These are phyloP conservation scores for Dreissena rostriformis DNA, from an alignment of 1,140 invertebrate genomes.

Conservation along the genomic window DNA sequence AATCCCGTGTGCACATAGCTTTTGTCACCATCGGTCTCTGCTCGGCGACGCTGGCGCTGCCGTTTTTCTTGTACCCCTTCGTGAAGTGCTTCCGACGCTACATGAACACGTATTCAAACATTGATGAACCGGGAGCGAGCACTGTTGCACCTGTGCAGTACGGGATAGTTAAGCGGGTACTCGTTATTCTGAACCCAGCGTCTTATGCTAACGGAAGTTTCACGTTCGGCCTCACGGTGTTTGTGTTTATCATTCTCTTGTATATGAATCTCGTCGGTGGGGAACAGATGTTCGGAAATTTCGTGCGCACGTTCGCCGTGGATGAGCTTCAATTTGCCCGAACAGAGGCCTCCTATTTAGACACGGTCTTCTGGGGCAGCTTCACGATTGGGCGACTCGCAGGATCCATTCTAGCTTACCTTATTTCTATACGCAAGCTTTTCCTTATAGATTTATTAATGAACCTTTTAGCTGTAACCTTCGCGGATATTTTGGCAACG, in stretches of 20 bases:
- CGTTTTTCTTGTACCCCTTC: constrained; percentile 51
- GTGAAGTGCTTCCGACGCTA: neutral
- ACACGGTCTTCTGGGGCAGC: constrained; percentile 49
- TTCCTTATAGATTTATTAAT: constrained; percentile 26
- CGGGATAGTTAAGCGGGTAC: neutral
- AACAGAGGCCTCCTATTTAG: constrained; percentile 48
- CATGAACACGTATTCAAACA: constrained; percentile 2
- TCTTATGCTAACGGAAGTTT: constrained; percentile 48
- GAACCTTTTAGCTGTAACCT: constrained; percentile 27
- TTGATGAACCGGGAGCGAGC: neutral
- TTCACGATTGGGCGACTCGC: constrained; percentile 45
- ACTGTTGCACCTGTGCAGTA: neutral
- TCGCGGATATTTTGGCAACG: constrained; percentile 41
- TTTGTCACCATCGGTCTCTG: constrained; percentile 53
- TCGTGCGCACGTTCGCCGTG: constrained; percentile 55
- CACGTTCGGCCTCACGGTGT: constrained; percentile 49
- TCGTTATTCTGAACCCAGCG: constrained; percentile 23
- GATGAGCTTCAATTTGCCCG: constrained; percentile 44
- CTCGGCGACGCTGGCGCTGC: constrained; percentile 17
- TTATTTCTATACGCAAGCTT: constrained; percentile 29
- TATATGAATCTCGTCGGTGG: constrained; percentile 57
- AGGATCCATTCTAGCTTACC: constrained; percentile 37
- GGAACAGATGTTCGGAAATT: constrained; percentile 64
- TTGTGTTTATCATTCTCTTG: constrained; percentile 50
- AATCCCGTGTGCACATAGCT: constrained; percentile 52